Evolutionary conservation across 2,888 invertebrate genomes (phyloP).

Genomic region (Trissolcus japonicus): DNA sequence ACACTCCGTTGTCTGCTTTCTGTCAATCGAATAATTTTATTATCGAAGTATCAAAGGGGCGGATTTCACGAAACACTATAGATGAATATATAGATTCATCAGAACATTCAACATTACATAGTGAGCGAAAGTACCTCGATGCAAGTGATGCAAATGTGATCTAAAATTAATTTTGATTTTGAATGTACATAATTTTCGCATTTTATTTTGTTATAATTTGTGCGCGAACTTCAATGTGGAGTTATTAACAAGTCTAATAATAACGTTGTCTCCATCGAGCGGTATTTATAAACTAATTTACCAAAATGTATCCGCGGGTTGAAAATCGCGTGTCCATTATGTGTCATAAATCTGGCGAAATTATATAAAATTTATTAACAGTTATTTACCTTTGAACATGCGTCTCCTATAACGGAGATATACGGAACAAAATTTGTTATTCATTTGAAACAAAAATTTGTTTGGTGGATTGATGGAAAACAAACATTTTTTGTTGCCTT

Average conservation of each 20-base stretch:
- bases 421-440: too few relatives aligned
- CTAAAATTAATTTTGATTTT: conserved; percentile 2
- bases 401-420: too few relatives aligned
- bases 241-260: conserved; percentile 2
- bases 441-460: too few relatives aligned
- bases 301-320: not conserved
- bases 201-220: too few relatives aligned
- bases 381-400: too few relatives aligned
- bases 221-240: too few relatives aligned
- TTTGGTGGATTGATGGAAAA: too few relatives aligned
- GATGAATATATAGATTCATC: conserved; percentile 20
- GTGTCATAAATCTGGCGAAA: too few relatives aligned
- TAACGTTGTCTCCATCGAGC: conserved; percentile 5
- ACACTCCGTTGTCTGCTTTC: conserved; percentile 19
- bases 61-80: conserved; percentile 55
- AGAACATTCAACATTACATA: conserved; percentile 40
- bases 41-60: conserved; percentile 60
- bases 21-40: conserved; percentile 38
- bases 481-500: too few relatives aligned
- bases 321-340: too few relatives aligned
- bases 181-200: not conserved
- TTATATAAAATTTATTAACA: too few relatives aligned
- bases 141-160: not conserved
- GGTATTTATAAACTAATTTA: conserved; percentile 18
- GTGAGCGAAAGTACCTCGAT: conserved; percentile 17